These are phyloP conservation scores for Ctena decussata DNA, from an alignment of 2,888 invertebrate species.

Conservation along the genomic window DNA sequence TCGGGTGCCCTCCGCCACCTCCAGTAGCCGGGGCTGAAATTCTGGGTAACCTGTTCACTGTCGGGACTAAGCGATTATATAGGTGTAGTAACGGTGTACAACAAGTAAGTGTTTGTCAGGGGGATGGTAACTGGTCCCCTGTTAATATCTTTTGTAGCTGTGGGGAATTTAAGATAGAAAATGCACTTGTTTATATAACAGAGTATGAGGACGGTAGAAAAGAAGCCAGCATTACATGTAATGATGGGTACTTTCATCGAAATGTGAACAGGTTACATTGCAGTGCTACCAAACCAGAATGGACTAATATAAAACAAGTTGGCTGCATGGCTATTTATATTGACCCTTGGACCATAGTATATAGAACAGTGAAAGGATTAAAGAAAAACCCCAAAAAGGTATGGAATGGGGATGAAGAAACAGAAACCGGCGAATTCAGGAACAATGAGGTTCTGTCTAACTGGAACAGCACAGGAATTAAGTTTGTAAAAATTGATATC, in stretches of 20 bases:
- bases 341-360: not conserved
- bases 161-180: not conserved
- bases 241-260: not conserved
- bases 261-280: not conserved
- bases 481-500: not conserved
- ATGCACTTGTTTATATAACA: not conserved
- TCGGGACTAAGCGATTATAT: not conserved
- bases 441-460: not conserved
- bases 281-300: not conserved
- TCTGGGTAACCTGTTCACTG: not conserved
- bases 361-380: not conserved
- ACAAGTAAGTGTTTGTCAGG: not conserved
- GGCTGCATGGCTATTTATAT: not conserved
- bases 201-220: not conserved
- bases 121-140: not conserved
- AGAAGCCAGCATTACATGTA: not conserved
- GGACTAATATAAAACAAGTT: not conserved
- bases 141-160: not conserved
- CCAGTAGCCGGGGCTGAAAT: not conserved
- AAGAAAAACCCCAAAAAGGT: not conserved
- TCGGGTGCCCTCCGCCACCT: not conserved
- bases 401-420: not conserved
- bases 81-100: not conserved
- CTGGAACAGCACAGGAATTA: not conserved
- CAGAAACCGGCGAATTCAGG: not conserved